Evolutionary conservation across 2,113 vertebrate genomes (phyloP), one percentile per base, ranked within the genome.

Genomic region (Mola mola): DNA sequence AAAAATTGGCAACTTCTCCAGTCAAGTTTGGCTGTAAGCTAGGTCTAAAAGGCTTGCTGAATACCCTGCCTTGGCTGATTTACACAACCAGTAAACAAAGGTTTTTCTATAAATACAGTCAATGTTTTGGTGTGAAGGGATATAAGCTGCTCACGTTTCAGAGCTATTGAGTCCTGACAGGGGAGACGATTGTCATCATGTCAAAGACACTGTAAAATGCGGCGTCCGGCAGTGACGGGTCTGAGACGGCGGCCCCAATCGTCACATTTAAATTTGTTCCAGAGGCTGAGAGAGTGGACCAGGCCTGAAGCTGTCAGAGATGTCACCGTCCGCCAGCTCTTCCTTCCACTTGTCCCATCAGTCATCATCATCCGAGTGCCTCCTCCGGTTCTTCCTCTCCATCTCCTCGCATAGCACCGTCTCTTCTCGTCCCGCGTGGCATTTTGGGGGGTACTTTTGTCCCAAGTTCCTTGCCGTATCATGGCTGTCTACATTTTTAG

Each of bases 191-290:
- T 10, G 10, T 11, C 10, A 42, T 3, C 40, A n/a, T n/a, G n/a
- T n/a, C 29, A 66, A 28, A 69, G 60, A 25, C 37, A 60, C 25
- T n/a, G n/a, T 67, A 31, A 52, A 60, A 76, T 43, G 50, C 2
- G 9, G 46, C 12, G 19, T 6, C 9, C 19, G 48, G 46, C 13
- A 41, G 42, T 28, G 66, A 58, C 66, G 37, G 25, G 29, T 38
- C 46, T 6, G 4, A n/a, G 15, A 38, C 43, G 41, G 40, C 25
- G n/a, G 46, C 4, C 11, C 70, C 67, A 49, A 26, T 52, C 61
- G 49, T 64, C 65, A 44, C 34, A 59, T 76, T 80, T 78, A 78
- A 86, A 88, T 78, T 58, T 78, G 62, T 41, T 79, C 34, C 47
- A 6, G 36, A 12, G 42, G 47, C 19, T 20, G 66, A 57, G 59